Conservation (phyloP, 2,888 invertebrate species). For the Coremacera marginata region DNA sequence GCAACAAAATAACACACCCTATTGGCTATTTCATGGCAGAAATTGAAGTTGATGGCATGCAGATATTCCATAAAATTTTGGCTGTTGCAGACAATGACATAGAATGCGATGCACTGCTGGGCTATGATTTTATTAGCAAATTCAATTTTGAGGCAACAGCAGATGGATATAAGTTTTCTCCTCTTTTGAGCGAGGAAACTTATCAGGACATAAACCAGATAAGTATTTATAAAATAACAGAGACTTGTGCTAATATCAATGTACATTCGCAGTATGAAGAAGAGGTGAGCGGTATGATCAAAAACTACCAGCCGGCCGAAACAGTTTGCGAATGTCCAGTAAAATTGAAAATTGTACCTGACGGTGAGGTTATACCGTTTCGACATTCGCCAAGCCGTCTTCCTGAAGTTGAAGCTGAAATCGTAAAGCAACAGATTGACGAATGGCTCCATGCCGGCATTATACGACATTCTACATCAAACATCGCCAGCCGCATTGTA, state of each 20-base stretch:
- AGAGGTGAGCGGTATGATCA: conserved; percentile 22
- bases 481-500: conserved; percentile 36
- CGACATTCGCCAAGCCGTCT: conserved; percentile 41
- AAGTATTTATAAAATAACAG: conserved; percentile 17
- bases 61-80: conserved; percentile 27
- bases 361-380: conserved; percentile 37
- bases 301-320: conserved; percentile 28
- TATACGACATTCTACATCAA: conserved; percentile 22
- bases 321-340: conserved; percentile 33
- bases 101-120: not conserved
- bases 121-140: conserved; percentile 39
- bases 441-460: conserved; percentile 40
- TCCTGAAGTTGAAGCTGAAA: conserved; percentile 31
- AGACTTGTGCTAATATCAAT: conserved; percentile 1
- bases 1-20: conserved; percentile 10
- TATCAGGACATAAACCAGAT: not conserved
- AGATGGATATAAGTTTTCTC: conserved; percentile 31
- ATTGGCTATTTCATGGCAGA: conserved; percentile 14
- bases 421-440: conserved; percentile 39
- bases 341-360: conserved; percentile 39
- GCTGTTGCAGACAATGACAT: conserved; percentile 31
- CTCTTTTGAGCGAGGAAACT: not conserved
- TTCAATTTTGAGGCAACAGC: conserved; percentile 22
- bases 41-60: conserved; percentile 17
- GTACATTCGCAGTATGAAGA: conserved; percentile 8